Evolutionary conservation across 2,888 invertebrate genomes (phyloP), one percentile per base, ranked within the genome.

Genomic region (Falcaria lacertinaria): DNA sequence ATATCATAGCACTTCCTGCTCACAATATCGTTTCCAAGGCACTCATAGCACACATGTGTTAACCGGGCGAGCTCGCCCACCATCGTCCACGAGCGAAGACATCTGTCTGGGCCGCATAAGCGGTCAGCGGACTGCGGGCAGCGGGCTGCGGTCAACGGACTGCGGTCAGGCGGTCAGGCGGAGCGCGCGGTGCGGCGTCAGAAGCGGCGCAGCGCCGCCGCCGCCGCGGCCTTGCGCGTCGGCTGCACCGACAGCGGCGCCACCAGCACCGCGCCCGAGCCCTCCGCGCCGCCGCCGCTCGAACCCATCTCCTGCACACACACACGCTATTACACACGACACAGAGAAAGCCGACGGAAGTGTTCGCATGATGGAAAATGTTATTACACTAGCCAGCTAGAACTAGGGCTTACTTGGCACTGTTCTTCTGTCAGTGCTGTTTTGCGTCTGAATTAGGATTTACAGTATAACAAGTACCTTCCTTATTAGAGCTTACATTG

Each of bases 241-340:
- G 95, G 95, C 84, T 96, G 96, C 74, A 95, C 95, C 46, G 96
- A 95, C 86, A 95, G 91, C 52, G 95, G 96, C 63, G 95, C 94
- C 67, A 94, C 91, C 69, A 94, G 84, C 74, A 92, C 90, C 56
- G 92, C 91, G 72, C 89, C 91, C 71, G 74, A 79, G 60, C 68
- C 75, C 89, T 89, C 68, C 84, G 90, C 60, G 44, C 77, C 78
- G 56, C 87, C 77, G 50, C 86, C 83, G 60, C 85, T 80, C 73
- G 92, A 91, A 69, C 94, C 95, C 87, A 94, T 91, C 80, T 94
- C 95, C 94, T 95, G 90, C 61, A 44, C 52, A 60, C 48, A 41
- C 28, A 41, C 37, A 43, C 17, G 5, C 17, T 28, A 15, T 13
- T 47, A 40, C 17, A 25, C 13, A 41, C 14, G 39, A 22, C 15